Evolutionary conservation across 1,140 invertebrate genomes (phyloP).

Genomic region (Papilio helenus): DNA sequence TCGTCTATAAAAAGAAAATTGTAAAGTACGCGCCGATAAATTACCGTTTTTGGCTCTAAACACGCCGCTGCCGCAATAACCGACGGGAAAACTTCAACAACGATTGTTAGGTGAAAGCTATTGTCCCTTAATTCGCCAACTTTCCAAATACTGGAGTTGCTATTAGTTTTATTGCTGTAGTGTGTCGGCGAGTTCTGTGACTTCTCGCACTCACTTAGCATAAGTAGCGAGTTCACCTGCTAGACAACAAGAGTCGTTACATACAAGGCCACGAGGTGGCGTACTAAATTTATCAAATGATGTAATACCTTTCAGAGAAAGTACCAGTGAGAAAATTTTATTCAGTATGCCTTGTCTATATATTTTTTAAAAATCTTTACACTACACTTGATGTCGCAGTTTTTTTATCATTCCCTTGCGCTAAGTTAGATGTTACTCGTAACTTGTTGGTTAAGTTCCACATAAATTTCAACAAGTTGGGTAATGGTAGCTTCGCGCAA

Average conservation of each 20-base stretch:
- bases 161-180: constrained; percentile 32
- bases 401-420: constrained; percentile 13
- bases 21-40: constrained; percentile 28
- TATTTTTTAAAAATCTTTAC: no score
- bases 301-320: no score
- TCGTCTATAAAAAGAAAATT: constrained; percentile 34
- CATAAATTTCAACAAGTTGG: background rate
- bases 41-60: constrained; percentile 18
- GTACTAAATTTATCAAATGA: no score
- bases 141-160: constrained; percentile 21
- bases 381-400: constrained; percentile 21
- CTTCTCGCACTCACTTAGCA: constrained; percentile 63
- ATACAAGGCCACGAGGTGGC: no score
- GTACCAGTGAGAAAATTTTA: no score
- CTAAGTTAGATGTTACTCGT: constrained; percentile 30
- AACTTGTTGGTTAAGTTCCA: background rate
- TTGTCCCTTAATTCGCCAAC: constrained; percentile 28
- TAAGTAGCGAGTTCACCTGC: constrained; percentile 68
- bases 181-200: constrained; percentile 2
- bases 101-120: constrained; percentile 33
- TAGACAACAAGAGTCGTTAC: constrained; percentile 70
- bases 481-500: constrained; percentile 39
- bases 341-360: no score
- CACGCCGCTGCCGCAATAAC: background rate
- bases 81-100: constrained; percentile 2